These are phyloP conservation scores for Nibea coibor DNA, from an alignment of 2,113 vertebrate species.

Conservation along the genomic window DNA sequence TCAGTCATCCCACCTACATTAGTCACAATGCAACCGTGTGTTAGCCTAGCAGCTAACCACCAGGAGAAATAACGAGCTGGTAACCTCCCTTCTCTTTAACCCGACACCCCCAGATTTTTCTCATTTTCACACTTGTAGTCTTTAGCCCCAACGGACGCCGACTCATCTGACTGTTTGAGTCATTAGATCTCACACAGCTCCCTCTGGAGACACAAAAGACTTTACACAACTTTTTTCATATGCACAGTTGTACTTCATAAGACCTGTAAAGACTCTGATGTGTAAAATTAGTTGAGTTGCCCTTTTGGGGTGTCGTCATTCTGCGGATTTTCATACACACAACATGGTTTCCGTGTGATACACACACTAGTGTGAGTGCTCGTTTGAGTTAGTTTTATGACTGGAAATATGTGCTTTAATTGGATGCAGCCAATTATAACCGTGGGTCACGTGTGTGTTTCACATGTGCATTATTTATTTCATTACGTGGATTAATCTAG, in stretches of 20 bases:
- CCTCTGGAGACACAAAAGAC: no score
- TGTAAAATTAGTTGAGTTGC: no score
- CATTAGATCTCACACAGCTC: not conserved
- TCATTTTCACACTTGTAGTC: no score
- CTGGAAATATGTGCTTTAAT: conserved; percentile 1
- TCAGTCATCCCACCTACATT: no score
- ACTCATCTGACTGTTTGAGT: no score
- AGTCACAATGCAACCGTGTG: not conserved
- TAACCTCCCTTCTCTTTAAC: not conserved
- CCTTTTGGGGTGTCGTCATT: not conserved
- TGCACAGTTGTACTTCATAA: not conserved
- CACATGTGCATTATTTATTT: conserved; percentile 1
- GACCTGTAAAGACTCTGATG: no score
- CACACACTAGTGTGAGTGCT: not conserved
- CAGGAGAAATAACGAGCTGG: not conserved
- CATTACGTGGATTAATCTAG: conserved; percentile 38
- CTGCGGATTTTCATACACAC: not conserved
- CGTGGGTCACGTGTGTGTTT: not conserved
- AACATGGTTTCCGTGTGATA: not conserved
- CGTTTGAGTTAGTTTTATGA: not conserved
- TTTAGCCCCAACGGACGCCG: no score
- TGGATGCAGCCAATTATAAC: not conserved
- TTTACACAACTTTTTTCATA: not conserved
- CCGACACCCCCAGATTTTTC: no score
- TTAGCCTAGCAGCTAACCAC: no score